A percentile compares a stretch with the other conserved stretches of the same genome.
Conservation (phyloP, 1,140 invertebrate species). For the Nymphalis io region DNA sequence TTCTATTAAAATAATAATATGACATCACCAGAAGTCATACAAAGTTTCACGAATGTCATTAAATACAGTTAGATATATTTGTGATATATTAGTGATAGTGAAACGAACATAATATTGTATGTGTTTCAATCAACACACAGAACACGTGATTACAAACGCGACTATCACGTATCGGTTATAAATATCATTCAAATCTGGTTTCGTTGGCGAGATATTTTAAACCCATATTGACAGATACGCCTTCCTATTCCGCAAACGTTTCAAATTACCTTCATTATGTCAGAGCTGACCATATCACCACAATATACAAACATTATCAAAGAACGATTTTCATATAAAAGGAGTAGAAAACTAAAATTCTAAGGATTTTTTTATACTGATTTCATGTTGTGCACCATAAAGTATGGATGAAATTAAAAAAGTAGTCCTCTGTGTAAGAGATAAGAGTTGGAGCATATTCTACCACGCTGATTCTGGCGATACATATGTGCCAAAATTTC, state of each 20-base stretch:
- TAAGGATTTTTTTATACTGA: too few relatives aligned
- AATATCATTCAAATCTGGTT: slow-evolving; percentile 32
- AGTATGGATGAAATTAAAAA: too few relatives aligned
- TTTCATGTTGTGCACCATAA: too few relatives aligned
- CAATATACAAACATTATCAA: background rate
- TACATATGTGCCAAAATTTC: too few relatives aligned
- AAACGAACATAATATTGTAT: slow-evolving; percentile 1
- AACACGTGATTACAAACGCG: slow-evolving; percentile 17
- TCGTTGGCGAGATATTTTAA: slow-evolving; percentile 27
- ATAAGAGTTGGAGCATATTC: too few relatives aligned
- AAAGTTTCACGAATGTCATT: background rate
- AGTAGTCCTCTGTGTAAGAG: too few relatives aligned
- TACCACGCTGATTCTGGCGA: too few relatives aligned
- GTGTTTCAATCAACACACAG: slow-evolving; percentile 4
- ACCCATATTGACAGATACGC: slow-evolving; percentile 28
- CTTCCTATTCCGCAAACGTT: slow-evolving; percentile 34
- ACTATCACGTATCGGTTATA: slow-evolving; percentile 25
- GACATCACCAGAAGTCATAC: background rate
- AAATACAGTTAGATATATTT: background rate
- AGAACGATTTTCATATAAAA: too few relatives aligned
- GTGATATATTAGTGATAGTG: background rate
- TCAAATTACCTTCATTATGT: slow-evolving; percentile 23
- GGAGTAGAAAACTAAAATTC: too few relatives aligned
- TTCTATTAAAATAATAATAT: too few relatives aligned
- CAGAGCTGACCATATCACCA: background rate